Conservation (phyloP, 1,140 invertebrate genomes). For the Micrasema longulum region DNA sequence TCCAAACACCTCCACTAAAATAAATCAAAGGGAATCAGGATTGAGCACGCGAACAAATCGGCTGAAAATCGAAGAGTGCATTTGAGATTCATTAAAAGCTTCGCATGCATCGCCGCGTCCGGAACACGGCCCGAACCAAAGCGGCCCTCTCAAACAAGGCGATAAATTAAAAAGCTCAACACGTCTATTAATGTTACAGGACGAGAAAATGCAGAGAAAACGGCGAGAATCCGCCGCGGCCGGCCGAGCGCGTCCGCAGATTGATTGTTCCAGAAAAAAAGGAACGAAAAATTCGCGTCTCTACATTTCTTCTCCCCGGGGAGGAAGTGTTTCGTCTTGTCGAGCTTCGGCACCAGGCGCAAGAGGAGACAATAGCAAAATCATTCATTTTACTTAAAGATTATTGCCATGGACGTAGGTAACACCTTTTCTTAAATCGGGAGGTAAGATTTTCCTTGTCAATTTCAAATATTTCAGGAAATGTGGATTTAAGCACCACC, state of each 20-base stretch:
- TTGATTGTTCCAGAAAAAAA: constrained; percentile 10
- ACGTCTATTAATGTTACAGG: constrained; percentile 8
- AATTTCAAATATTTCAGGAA: too few species aligned
- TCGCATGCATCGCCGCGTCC: background rate
- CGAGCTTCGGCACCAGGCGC: background rate
- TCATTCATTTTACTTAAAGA: background rate
- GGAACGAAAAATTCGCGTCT: background rate
- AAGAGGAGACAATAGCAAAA: background rate
- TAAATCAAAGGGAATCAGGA: background rate
- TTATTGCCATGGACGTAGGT: background rate
- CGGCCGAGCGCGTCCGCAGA: background rate
- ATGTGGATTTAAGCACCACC: too few species aligned
- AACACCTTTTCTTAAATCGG: background rate
- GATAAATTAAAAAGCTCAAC: constrained; percentile 21
- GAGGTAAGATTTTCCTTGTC: too few species aligned
- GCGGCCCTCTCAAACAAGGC: constrained; percentile 17
- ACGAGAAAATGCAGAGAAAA: constrained; percentile 3
- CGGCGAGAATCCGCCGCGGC: background rate
- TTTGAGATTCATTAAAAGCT: background rate
- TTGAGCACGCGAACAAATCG: background rate
- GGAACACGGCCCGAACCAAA: constrained; percentile 1
- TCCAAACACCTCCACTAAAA: background rate
- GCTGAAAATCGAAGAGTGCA: background rate
- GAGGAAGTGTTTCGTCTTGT: too few species aligned
- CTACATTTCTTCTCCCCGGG: too few species aligned